phyloP scores from a whole-genome alignment of 1,140 invertebrate species.

The Neodiprion fabricii region DNA sequence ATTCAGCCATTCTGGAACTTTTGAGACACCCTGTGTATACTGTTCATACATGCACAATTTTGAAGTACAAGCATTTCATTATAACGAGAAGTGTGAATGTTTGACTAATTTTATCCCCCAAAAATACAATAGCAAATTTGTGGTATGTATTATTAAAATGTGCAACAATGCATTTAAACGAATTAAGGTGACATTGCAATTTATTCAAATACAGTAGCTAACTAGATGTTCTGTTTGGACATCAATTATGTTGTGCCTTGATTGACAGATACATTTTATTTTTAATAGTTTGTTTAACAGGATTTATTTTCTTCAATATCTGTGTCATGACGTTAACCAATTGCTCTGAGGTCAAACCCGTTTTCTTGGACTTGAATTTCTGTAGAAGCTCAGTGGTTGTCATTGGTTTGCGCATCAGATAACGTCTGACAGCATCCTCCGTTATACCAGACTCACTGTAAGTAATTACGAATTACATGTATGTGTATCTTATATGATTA shows the following conservation, averaged over 20 bases:
- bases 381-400: slow-evolving; percentile 93
- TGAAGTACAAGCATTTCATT: too few species aligned
- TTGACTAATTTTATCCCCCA: too few species aligned
- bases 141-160: too few species aligned
- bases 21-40: too few species aligned
- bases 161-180: too few species aligned
- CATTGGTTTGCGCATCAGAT: slow-evolving; percentile 94
- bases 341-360: slow-evolving; percentile 87
- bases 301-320: slow-evolving; percentile 94
- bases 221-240: neutral
- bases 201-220: too few species aligned
- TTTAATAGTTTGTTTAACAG: slow-evolving; percentile 90
- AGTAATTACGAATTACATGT: slow-evolving; percentile 21
- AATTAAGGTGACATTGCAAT: too few species aligned
- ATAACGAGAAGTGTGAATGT: too few species aligned
- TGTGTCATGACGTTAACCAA: slow-evolving; percentile 93
- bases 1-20: too few species aligned
- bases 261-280: slow-evolving; percentile 95
- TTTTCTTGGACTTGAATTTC: slow-evolving; percentile 95
- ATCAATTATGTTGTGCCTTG: slow-evolving; percentile 61
- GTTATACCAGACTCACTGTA: slow-evolving; percentile 87
- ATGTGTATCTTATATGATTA: neutral
- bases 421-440: slow-evolving; percentile 92
- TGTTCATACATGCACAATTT: too few species aligned
- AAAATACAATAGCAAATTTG: too few species aligned